Percentiles rank a stretch among this genome's conserved stretches.
These are phyloP conservation scores for Emberiza fucata DNA, from an alignment of 2,113 vertebrate genomes.

Conservation along the genomic window DNA sequence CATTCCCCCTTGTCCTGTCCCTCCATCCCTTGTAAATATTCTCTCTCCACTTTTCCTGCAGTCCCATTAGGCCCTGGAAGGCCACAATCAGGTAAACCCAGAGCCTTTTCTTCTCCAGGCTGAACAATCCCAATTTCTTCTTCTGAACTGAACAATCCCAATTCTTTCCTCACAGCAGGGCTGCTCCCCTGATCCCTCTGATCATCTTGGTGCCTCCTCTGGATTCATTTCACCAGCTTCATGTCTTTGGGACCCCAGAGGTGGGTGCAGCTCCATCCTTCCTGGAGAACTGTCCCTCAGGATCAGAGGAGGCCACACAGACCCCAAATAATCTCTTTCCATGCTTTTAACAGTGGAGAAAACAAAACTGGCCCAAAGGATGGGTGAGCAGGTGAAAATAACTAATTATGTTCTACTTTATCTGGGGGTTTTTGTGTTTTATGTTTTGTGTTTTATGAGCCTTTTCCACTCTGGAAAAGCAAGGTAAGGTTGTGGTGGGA, in stretches of 20 bases:
- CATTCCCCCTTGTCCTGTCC: not conserved
- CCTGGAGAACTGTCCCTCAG: not conserved
- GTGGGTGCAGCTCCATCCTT: not conserved
- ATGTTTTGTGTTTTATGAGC: not conserved
- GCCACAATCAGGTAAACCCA: not conserved
- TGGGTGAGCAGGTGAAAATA: too few relatives aligned
- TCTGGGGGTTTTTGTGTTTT: not conserved
- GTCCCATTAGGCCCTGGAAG: not conserved
- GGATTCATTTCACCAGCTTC: not conserved
- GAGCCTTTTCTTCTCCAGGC: not conserved
- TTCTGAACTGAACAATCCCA: not conserved
- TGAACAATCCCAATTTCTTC: not conserved
- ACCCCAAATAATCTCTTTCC: not conserved
- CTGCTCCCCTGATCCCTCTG: not conserved
- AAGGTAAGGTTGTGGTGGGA: not conserved
- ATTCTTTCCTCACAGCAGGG: not conserved
- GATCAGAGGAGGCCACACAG: not conserved
- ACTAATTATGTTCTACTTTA: not conserved
- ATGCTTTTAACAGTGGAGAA: too few relatives aligned
- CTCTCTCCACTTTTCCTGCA: not conserved
- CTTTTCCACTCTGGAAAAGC: not conserved
- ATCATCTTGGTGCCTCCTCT: not conserved
- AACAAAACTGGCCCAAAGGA: too few relatives aligned
- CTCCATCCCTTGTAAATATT: not conserved
- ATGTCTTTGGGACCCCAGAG: not conserved